These are phyloP conservation scores for Macrocentrus cingulum DNA, from an alignment of 1,140 invertebrate genomes.

Conservation along the genomic window DNA sequence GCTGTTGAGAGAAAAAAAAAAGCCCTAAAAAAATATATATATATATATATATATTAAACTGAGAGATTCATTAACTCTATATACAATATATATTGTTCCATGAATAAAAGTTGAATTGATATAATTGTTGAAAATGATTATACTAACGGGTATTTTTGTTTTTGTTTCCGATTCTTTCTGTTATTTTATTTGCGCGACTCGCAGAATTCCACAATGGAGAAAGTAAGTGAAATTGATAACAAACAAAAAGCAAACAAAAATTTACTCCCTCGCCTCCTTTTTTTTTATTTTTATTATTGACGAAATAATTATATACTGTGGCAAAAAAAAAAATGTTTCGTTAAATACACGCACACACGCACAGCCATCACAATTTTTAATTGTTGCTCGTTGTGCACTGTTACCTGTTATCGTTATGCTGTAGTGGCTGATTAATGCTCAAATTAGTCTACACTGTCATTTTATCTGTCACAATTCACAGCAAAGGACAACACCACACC, in stretches of 20 bases:
- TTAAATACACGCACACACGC: slow-evolving; percentile 4
- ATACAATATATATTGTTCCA: neutral
- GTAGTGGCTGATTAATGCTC: slow-evolving; percentile 41
- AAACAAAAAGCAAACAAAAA: too few relatives aligned
- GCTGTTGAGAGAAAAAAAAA: neutral
- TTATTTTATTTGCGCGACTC: slow-evolving; percentile 60
- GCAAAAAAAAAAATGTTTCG: slow-evolving; percentile 4
- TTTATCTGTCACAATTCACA: slow-evolving; percentile 7
- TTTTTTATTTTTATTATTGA: slow-evolving; percentile 10
- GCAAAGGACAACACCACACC: slow-evolving; percentile 14
- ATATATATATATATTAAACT: slow-evolving; percentile 10
- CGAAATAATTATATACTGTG: slow-evolving; percentile 6
- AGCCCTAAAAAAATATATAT: neutral
- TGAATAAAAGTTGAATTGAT: slow-evolving; percentile 23
- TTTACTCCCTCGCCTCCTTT: slow-evolving; percentile 22
- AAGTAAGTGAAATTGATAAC: slow-evolving; percentile 56
- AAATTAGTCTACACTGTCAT: slow-evolving; percentile 7
- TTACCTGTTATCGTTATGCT: slow-evolving; percentile 16
- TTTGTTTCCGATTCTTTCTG: slow-evolving; percentile 60
- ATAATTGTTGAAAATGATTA: slow-evolving; percentile 48
- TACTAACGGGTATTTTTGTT: slow-evolving; percentile 60
- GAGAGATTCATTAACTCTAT: slow-evolving; percentile 5
- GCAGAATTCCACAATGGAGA: slow-evolving; percentile 61
- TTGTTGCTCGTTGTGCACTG: slow-evolving; percentile 37
- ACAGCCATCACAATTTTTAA: slow-evolving; percentile 16